Evolutionary conservation across 2,888 invertebrate species (phyloP), one percentile per base, ranked within the genome.

Genomic region (Chesias legatella): DNA sequence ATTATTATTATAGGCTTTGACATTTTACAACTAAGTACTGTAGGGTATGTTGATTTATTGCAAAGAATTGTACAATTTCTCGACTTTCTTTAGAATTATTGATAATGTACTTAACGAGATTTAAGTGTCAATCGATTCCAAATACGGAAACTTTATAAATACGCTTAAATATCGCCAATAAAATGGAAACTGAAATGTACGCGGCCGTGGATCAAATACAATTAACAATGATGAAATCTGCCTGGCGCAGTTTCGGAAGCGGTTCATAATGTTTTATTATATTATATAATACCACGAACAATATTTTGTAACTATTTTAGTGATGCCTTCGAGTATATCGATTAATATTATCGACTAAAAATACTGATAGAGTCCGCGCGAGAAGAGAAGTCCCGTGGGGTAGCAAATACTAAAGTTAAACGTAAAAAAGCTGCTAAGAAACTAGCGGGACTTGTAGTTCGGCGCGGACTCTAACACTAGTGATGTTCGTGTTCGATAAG

Each of bases 201-300:
- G 47, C 48, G 41, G 57, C 51, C 39, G 37, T 44, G 50, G 66
- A 66, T 60, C 66, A 63, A 66, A 63, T 36, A 51, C 51, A 59
- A 55, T 47, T 33, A 34, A 29, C 39, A 33, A 43, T 29, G 11
- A 41, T 29, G 27, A 30, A 32, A 26, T 38, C 64, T 64, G 66
- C 64, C 64, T 48, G 64, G 64, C 26, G 66, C 66, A 66, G 66
- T 40, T 60, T 55, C 46, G n/a, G 60, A 59, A 54, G 51, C 54
- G 47, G 48, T 53, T 48, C n/a, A n/a, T n/a, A n/a, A n/a, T 50
- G 57, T 52, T 58, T 53, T 53, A 48, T 49, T 52, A 53, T 56
- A 56, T 54, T 43, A 61, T 61, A 61, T 48, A 51, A 52, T 65
- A 37, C 33, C 40, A 44, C 45, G 22, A 34, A 33, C 30, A 34